Evolutionary conservation across 23 tunicate species (phyloP).

Genomic region (Trididemnum miniatum): DNA sequence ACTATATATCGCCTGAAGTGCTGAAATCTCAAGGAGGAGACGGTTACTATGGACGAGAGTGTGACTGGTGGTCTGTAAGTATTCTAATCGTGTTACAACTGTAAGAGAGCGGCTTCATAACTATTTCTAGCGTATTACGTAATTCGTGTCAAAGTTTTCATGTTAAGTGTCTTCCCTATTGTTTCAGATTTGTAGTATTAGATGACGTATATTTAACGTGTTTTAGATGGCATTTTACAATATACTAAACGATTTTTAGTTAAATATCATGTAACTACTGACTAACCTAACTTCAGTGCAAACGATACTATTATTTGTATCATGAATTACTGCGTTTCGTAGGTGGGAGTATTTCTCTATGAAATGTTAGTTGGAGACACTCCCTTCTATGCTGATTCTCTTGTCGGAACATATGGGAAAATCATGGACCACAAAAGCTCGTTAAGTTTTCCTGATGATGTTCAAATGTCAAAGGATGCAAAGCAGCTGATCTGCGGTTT

Average conservation of each 20-base stretch:
- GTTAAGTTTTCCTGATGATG: slow-evolving; percentile 88
- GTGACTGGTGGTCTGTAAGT: slow-evolving; percentile 99
- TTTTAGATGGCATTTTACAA: no score
- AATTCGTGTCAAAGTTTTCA: no score
- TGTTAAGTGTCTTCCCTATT: no score
- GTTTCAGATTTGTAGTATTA: no score
- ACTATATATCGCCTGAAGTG: slow-evolving; percentile 98
- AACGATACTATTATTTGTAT: no score
- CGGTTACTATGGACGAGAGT: slow-evolving; percentile 88
- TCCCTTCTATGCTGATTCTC: slow-evolving; percentile 95
- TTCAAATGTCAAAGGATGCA: slow-evolving; percentile 85
- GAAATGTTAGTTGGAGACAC: slow-evolving; percentile 95
- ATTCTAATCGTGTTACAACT: no score
- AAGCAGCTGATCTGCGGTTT: slow-evolving; percentile 86
- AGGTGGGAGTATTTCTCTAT: slow-evolving; percentile 92
- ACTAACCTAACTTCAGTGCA: no score
- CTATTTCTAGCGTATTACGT: no score
- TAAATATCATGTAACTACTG: no score
- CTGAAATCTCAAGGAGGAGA: slow-evolving; percentile 93
- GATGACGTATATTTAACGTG: no score
- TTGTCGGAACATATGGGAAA: slow-evolving; percentile 94
- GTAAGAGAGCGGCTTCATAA: background rate
- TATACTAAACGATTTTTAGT: no score
- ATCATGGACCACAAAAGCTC: slow-evolving; percentile 96
- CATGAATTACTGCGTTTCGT: no score